phyloP scores from a whole-genome alignment of 2,888 invertebrate species.

The Diarsia mendica region DNA sequence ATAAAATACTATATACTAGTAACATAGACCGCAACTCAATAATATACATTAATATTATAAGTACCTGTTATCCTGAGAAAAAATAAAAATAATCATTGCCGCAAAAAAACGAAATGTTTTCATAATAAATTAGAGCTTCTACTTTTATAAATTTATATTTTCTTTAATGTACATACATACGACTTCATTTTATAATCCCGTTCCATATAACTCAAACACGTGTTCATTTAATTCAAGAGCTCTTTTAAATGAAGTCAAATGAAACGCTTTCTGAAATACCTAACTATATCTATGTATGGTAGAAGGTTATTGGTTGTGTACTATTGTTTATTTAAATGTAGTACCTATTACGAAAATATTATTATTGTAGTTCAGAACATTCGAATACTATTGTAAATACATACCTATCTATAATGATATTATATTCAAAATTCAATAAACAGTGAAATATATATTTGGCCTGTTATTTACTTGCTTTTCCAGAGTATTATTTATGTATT shows the following conservation, averaged over 20 bases:
- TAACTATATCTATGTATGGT: conserved; percentile 53
- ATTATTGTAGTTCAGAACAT: conserved; percentile 77
- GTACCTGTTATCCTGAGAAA: conserved; percentile 60
- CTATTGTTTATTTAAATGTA: conserved; percentile 80
- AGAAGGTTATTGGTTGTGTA: conserved; percentile 80
- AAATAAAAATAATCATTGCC: conserved; percentile 73
- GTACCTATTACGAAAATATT: conserved; percentile 73
- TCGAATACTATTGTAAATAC: conserved; percentile 86
- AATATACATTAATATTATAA: conserved; percentile 55
- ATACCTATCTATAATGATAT: conserved; percentile 83
- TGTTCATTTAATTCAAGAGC: conserved; percentile 53
- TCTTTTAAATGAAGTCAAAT: conserved; percentile 54
- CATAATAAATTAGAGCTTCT: conserved; percentile 63
- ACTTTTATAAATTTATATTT: conserved; percentile 67
- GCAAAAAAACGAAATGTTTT: conserved; percentile 72
- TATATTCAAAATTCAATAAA: conserved; percentile 87
- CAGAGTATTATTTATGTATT: conserved; percentile 13
- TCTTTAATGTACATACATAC: conserved; percentile 55
- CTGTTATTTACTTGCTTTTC: conserved; percentile 66
- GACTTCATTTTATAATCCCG: conserved; percentile 24
- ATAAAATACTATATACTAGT: conserved; percentile 55
- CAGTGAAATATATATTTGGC: conserved; percentile 73
- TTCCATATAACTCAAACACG: conserved; percentile 45
- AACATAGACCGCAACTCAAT: conserved; percentile 54
- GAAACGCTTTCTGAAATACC: conserved; percentile 49